These are phyloP conservation scores for Orthonyx spaldingii DNA, from an alignment of 2,113 vertebrate genomes.

Conservation along the genomic window DNA sequence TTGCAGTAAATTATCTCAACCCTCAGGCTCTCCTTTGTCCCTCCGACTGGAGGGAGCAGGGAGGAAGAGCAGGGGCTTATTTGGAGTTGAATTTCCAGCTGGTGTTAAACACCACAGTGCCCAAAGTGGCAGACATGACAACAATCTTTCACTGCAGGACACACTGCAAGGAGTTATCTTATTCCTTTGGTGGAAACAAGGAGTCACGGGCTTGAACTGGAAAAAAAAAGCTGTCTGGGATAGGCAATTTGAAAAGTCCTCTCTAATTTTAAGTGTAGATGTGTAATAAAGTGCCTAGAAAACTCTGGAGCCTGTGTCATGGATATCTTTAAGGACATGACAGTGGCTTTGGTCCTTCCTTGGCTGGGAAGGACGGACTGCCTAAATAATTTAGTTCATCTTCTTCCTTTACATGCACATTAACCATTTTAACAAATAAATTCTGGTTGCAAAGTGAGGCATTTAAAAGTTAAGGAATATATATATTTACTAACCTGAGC, in stretches of 20 bases:
- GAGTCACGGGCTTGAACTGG: not conserved
- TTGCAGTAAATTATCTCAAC: not conserved
- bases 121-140: not conserved
- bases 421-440: not conserved
- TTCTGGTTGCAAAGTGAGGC: not conserved
- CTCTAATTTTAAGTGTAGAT: not conserved
- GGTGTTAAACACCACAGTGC: not conserved
- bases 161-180: not conserved
- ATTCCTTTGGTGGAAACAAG: not conserved
- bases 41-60: not conserved
- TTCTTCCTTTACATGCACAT: not conserved
- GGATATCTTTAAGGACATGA: not conserved
- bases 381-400: not conserved
- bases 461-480: not conserved
- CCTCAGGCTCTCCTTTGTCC: not conserved
- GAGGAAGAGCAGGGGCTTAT: not conserved
- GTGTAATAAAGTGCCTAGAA: not conserved
- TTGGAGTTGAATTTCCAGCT: not conserved
- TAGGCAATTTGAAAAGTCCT: not conserved
- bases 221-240: not conserved
- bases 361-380: not conserved
- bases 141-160: not conserved
- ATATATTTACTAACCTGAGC: not conserved
- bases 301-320: not conserved
- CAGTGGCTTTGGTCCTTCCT: not conserved